phyloP scores from a whole-genome alignment of 2,797 vertebrate species.

The Setipinna tenuifilis region DNA sequence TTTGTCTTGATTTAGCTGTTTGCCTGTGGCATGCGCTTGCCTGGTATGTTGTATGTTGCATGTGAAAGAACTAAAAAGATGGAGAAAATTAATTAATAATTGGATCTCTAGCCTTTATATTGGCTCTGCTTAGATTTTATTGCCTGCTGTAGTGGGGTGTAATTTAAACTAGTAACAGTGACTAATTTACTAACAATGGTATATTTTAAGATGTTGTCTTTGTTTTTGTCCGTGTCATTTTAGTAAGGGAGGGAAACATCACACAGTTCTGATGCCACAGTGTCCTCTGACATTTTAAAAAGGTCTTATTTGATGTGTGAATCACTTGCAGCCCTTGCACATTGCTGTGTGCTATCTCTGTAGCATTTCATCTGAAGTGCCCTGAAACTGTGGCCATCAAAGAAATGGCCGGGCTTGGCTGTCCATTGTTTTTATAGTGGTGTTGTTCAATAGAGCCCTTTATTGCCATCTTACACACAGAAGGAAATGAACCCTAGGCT shows the following conservation, averaged over 20 bases:
- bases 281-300: constrained; percentile 22
- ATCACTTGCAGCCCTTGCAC: background rate
- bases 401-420: background rate
- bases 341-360: background rate
- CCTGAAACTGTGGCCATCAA: constrained; percentile 5
- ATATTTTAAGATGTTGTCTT: background rate
- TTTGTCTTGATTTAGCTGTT: constrained; percentile 7
- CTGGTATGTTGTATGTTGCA: constrained; percentile 24
- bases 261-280: constrained; percentile 14
- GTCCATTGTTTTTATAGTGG: constrained; percentile 25
- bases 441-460: constrained; percentile 28
- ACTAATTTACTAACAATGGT: constrained; percentile 19
- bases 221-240: background rate
- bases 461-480: constrained; percentile 8
- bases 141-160: background rate
- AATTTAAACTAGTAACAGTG: background rate
- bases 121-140: background rate
- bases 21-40: background rate
- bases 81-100: constrained; percentile 16
- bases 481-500: constrained; percentile 6
- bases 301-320: constrained; percentile 21
- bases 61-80: constrained; percentile 11
- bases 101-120: background rate
- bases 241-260: background rate
- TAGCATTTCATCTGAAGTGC: constrained; percentile 13